Conservation (phyloP, 2,797 vertebrate species). For the Otolemur crassicaudatus region DNA sequence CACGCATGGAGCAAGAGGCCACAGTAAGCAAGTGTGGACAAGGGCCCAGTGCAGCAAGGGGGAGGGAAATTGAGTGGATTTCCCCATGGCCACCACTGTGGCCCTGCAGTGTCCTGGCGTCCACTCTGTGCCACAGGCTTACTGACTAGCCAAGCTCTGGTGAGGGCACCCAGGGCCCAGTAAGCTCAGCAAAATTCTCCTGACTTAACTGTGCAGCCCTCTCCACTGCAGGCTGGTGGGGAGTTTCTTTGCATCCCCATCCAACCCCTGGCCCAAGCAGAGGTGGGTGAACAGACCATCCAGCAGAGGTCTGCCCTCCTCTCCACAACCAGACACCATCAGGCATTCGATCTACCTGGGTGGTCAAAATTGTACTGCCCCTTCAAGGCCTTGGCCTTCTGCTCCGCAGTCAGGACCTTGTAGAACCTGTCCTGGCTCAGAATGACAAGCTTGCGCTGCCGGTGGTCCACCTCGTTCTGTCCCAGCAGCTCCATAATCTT, state of each 20-base stretch:
- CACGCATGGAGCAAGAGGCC: neutral
- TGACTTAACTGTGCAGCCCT: neutral
- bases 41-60: neutral
- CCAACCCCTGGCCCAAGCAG: neutral
- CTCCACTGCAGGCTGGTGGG: neutral
- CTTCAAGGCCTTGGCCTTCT: slow-evolving; percentile 95
- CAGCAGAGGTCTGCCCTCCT: neutral
- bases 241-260: neutral
- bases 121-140: neutral
- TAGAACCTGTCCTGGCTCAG: slow-evolving; percentile 98
- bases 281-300: neutral
- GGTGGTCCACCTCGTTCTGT: slow-evolving; percentile 96
- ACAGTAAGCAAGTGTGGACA: no score
- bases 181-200: neutral
- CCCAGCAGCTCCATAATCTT: slow-evolving; percentile 99
- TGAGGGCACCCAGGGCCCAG: accelerated
- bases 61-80: accelerated
- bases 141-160: neutral
- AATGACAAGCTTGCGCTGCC: slow-evolving; percentile 95
- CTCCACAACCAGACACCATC: neutral
- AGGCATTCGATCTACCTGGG: slow-evolving; percentile 89
- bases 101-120: neutral
- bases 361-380: slow-evolving; percentile 99
- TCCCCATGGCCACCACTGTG: neutral
- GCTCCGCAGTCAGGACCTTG: slow-evolving; percentile 93